Evolutionary conservation across 2,797 vertebrate genomes (phyloP).

Genomic region (Odontamblyopus lacepedii): DNA sequence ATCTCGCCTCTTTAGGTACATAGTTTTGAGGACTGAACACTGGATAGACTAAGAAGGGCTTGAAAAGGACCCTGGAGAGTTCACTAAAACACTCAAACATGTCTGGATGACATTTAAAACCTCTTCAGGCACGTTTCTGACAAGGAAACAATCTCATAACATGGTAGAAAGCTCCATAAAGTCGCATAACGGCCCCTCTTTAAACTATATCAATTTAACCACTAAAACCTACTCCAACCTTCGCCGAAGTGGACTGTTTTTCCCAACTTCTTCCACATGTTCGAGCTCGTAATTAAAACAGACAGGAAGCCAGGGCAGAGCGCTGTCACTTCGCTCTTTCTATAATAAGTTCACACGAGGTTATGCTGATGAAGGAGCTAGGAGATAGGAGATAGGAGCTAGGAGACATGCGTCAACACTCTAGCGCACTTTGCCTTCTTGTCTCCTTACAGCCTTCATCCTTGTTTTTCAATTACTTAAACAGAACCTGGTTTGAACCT

Average conservation of each 20-base stretch:
- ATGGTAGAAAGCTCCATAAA: no score
- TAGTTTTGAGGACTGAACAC: no score
- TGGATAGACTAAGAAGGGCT: no score
- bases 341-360: slow-evolving; percentile 70
- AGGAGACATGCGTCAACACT: slow-evolving; percentile 14
- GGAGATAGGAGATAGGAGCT: slow-evolving; percentile 10
- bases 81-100: no score
- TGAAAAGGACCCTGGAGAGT: no score
- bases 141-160: no score
- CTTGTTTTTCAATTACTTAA: no score
- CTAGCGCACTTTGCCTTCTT: background rate
- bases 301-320: slow-evolving; percentile 63
- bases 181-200: no score
- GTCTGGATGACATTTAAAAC: no score
- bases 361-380: slow-evolving; percentile 35
- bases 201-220: no score
- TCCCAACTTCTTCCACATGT: slow-evolving; percentile 37
- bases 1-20: no score
- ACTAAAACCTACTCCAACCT: background rate
- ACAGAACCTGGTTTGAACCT: background rate
- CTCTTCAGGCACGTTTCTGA: no score
- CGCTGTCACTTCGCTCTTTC: slow-evolving; percentile 71
- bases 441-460: background rate
- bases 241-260: slow-evolving; percentile 29
- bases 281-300: slow-evolving; percentile 68